phyloP scores from a whole-genome alignment of 2,113 vertebrate species.

The Euleptes europaea region DNA sequence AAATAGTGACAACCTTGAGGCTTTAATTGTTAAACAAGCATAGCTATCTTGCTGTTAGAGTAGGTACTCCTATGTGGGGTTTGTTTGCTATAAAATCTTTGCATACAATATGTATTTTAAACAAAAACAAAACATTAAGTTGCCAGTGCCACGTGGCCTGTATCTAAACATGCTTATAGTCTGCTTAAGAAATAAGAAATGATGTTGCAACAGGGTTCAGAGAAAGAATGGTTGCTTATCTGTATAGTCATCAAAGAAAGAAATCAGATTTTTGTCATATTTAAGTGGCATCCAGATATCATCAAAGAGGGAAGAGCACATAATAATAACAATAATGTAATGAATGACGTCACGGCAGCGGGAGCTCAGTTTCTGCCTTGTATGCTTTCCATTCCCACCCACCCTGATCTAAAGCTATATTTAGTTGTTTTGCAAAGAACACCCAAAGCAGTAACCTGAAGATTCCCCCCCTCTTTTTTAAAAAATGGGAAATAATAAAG shows the following conservation, averaged over 20 bases:
- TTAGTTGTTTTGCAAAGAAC: constrained; percentile 78
- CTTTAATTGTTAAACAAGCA: too few species aligned
- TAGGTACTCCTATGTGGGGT: too few species aligned
- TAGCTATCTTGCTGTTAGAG: too few species aligned
- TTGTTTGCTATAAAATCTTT: too few species aligned
- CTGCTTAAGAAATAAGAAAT: constrained; percentile 32
- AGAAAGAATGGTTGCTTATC: constrained; percentile 57
- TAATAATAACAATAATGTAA: constrained; percentile 75
- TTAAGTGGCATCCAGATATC: constrained; percentile 64
- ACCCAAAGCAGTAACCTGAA: constrained; percentile 67
- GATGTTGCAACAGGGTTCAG: too few species aligned
- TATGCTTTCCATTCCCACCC: constrained; percentile 81
- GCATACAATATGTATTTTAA: too few species aligned
- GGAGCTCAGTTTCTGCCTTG: constrained; percentile 71
- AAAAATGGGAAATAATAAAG: constrained; percentile 61
- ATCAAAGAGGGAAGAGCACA: constrained; percentile 68
- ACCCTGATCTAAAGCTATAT: constrained; percentile 75
- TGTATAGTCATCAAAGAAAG: constrained; percentile 64
- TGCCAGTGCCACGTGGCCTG: background rate
- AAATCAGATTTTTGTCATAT: constrained; percentile 72
- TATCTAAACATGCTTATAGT: background rate
- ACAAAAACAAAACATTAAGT: background rate
- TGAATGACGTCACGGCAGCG: constrained; percentile 73
- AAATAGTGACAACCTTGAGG: too few species aligned
- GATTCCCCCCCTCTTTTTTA: constrained; percentile 35